A percentile compares a stretch with the other conserved stretches of the same genome.
phyloP scores from a whole-genome alignment of 2,797 vertebrate genomes.

The Micrastur ruficollis region DNA sequence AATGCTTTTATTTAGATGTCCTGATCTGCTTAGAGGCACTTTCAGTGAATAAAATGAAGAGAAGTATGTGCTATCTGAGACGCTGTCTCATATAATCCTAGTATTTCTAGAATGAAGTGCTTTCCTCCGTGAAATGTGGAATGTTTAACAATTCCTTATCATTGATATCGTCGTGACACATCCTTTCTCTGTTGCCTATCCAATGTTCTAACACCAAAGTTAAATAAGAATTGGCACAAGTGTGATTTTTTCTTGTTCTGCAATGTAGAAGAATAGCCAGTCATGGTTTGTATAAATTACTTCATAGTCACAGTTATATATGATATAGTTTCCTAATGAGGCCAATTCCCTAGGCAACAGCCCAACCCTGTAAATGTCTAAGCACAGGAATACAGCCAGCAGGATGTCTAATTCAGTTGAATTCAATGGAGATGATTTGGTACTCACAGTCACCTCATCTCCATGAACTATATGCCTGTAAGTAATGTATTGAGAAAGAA shows the following conservation, averaged over 20 bases:
- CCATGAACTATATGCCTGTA: background rate
- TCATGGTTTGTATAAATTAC: conserved; percentile 16
- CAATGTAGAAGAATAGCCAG: background rate
- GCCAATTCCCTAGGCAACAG: conserved; percentile 60
- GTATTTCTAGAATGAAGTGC: background rate
- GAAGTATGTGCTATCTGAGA: background rate
- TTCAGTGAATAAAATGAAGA: background rate
- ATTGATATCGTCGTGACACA: background rate
- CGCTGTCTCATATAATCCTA: background rate
- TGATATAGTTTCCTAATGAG: conserved; percentile 42
- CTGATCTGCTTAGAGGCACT: background rate
- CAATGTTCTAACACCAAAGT: background rate
- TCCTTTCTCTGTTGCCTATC: background rate
- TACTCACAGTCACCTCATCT: conserved; percentile 31
- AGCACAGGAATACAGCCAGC: conserved; percentile 30
- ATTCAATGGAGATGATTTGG: background rate
- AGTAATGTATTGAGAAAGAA: background rate
- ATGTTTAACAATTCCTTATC: background rate
- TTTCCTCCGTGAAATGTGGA: background rate
- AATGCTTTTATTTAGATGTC: conserved; percentile 5
- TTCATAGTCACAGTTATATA: background rate
- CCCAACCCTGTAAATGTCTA: conserved; percentile 24
- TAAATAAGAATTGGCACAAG: background rate
- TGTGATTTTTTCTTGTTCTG: background rate
- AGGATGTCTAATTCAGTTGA: conserved; percentile 18